Percentiles rank a stretch among this genome's conserved stretches.
These are phyloP conservation scores for Hyppa rectilinea DNA, from an alignment of 2,888 invertebrate species.

Conservation along the genomic window DNA sequence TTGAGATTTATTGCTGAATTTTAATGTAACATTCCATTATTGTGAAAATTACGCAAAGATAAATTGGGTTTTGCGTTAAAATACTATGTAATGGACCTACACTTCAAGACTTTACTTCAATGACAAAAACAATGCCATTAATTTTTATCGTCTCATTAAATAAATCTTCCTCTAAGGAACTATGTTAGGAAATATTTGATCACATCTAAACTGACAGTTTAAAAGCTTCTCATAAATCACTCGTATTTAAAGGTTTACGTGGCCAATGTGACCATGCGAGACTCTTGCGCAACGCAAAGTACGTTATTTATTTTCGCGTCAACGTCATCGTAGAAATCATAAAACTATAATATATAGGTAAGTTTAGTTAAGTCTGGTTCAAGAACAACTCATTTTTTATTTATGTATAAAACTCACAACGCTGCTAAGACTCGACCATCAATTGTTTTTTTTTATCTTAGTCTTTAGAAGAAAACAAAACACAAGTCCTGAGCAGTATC, in stretches of 20 bases:
- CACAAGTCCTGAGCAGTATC: neutral
- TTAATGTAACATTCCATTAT: slow-evolving; percentile 41
- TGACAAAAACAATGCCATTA: slow-evolving; percentile 30
- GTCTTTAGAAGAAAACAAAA: neutral
- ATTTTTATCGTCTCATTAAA: slow-evolving; percentile 43
- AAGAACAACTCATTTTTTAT: slow-evolving; percentile 2
- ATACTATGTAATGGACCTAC: slow-evolving; percentile 17
- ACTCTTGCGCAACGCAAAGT: slow-evolving; percentile 56
- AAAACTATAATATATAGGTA: slow-evolving; percentile 14
- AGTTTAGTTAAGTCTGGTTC: slow-evolving; percentile 14
- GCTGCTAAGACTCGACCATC: neutral
- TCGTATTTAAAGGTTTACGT: slow-evolving; percentile 59
- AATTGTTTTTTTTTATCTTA: neutral
- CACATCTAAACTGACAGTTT: slow-evolving; percentile 55
- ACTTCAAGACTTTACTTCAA: slow-evolving; percentile 24
- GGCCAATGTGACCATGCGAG: slow-evolving; percentile 25
- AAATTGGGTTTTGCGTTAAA: slow-evolving; percentile 2
- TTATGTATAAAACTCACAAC: neutral
- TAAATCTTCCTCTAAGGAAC: slow-evolving; percentile 53
- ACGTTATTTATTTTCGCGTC: slow-evolving; percentile 61
- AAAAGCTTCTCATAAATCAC: slow-evolving; percentile 64
- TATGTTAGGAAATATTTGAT: slow-evolving; percentile 44
- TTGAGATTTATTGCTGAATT: slow-evolving; percentile 64
- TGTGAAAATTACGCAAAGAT: slow-evolving; percentile 27
- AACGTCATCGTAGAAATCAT: slow-evolving; percentile 33